phyloP scores from a whole-genome alignment of 2,888 invertebrate genomes.

The Lithophane leautieri region DNA sequence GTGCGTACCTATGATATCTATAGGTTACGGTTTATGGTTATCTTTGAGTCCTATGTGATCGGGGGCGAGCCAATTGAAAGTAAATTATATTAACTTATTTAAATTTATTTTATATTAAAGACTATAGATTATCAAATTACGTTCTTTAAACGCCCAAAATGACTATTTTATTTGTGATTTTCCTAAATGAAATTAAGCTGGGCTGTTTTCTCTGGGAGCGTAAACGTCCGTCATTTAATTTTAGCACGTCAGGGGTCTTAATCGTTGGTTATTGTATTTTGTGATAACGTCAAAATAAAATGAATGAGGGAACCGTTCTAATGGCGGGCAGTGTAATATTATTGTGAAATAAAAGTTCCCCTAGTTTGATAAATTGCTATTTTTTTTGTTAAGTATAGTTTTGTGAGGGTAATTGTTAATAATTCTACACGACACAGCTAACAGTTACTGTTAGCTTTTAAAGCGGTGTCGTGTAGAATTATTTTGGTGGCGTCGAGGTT shows the following conservation, averaged over 20 bases:
- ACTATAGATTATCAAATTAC: constrained; percentile 2
- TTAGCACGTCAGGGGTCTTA: constrained; percentile 56
- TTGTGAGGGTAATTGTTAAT: constrained; percentile 27
- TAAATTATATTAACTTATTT: background rate
- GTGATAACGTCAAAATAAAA: constrained; percentile 71
- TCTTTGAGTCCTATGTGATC: background rate
- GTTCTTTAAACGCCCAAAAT: constrained; percentile 19
- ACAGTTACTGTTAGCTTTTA: constrained; percentile 4
- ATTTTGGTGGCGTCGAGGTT: background rate
- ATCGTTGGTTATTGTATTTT: constrained; percentile 66
- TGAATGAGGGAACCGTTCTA: constrained; percentile 60
- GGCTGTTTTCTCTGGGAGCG: constrained; percentile 46
- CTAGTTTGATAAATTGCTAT: constrained; percentile 28
- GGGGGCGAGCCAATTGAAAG: background rate
- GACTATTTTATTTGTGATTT: constrained; percentile 40
- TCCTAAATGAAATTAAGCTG: constrained; percentile 44
- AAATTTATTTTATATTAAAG: background rate
- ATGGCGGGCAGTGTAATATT: constrained; percentile 46
- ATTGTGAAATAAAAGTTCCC: constrained; percentile 45
- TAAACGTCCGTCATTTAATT: constrained; percentile 60
- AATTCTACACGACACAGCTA: too few relatives aligned
- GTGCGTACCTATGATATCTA: background rate
- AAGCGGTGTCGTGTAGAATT: constrained; percentile 11
- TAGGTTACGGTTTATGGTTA: too few relatives aligned
- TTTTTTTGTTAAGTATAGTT: constrained; percentile 9